Percentiles rank a stretch among this genome's conserved stretches.
Evolutionary conservation across 2,888 invertebrate genomes (phyloP).

Genomic region (Griposia aprilina): DNA sequence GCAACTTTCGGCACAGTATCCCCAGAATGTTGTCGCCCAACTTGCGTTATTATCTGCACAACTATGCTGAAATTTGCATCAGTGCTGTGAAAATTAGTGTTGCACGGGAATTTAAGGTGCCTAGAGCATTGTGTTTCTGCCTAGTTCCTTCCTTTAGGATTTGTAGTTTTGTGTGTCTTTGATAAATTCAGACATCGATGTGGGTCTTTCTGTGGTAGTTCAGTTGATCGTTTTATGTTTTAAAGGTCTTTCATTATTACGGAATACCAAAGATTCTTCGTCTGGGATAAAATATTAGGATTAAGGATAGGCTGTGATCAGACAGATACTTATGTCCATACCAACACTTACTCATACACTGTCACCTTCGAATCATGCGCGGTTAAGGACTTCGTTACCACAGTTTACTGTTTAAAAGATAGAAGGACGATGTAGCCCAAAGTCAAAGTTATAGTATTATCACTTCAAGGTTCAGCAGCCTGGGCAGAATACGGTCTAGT

Average conservation of each 20-base stretch:
- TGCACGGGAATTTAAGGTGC: constrained; percentile 43
- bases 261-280: background rate
- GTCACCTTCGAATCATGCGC: too few species aligned
- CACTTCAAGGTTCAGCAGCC: background rate
- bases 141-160: background rate
- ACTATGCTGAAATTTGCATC: constrained; percentile 60
- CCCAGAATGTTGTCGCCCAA: constrained; percentile 51
- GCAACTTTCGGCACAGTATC: constrained; percentile 51
- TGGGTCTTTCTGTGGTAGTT: background rate
- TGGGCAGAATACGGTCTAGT: background rate
- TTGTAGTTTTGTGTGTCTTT: constrained; percentile 7
- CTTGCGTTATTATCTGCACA: constrained; percentile 53
- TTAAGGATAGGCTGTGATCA: background rate
- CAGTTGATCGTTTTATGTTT: background rate
- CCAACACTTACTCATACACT: background rate
- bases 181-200: background rate
- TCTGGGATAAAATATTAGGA: background rate
- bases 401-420: background rate
- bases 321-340: background rate
- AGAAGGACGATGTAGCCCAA: background rate
- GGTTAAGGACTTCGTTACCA: background rate
- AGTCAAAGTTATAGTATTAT: background rate
- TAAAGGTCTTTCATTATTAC: too few species aligned
- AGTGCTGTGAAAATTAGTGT: constrained; percentile 52
- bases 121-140: constrained; percentile 28